Evolutionary conservation across 2,888 invertebrate genomes (phyloP), one percentile per base, ranked within the genome.

Genomic region (Drosophila mayaguana): DNA sequence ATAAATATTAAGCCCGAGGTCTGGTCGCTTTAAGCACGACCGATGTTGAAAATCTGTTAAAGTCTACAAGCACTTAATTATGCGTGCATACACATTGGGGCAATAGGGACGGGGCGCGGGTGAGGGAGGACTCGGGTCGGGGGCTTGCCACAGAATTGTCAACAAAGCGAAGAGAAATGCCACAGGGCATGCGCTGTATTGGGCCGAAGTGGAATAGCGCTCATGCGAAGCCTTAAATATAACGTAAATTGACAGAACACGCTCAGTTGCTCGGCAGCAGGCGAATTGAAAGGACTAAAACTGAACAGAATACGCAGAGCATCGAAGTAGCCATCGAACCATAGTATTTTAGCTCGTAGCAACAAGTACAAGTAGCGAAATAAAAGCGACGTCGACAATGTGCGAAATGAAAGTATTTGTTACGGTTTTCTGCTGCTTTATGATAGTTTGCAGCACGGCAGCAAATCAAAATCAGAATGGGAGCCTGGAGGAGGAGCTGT

Each of bases 321-420:
- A 4, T 25, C 1, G 22, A 3, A 11, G 11, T 6, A 22, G 22
- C n/a, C 16, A 11, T 36, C 7, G 36, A 53, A 36, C 51, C 40
- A 9, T 5, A 28, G 25, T 22, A 25, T 25, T 46, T 42, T 50
- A 22, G 22, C 6, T 51, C 63, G 53, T 72, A 81, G 88, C 76
- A 88, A 82, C 80, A 85, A 82, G 83, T 88, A 16, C 34, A 50
- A 50, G 48, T 34, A 20, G 12, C 18, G 75, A 50, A 55, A 8
- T 8, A 16, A 50, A 59, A 59, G 32, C 7, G 38, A 60, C 12
- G 20, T 7, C 28, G 20, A 57, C 22, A 18, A 73, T 73, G 62
- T 57, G 34, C 14, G 45, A 59, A 40, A 9, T 20, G 9, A 51
- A 60, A 20, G n/a, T 42, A 22, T 20, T 69, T 57, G 32, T 75